phyloP scores from a whole-genome alignment of 2,797 vertebrate species.

The Harpagifer antarcticus region DNA sequence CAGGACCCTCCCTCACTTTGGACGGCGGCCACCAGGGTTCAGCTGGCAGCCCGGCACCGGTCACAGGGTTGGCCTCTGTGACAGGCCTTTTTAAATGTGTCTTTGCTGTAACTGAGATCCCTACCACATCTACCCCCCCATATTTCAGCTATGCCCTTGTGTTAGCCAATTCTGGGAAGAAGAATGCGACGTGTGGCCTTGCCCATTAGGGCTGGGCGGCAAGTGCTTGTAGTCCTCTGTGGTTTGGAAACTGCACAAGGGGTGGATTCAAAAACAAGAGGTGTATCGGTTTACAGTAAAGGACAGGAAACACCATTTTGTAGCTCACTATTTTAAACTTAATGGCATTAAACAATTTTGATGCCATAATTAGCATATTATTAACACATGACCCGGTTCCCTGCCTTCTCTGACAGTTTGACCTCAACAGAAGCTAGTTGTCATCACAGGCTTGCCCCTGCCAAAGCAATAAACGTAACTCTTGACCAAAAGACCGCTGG shows the following conservation, averaged over 20 bases:
- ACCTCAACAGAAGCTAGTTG: conserved; percentile 81
- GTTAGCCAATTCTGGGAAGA: conserved; percentile 77
- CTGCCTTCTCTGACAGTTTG: conserved; percentile 66
- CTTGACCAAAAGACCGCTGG: conserved; percentile 79
- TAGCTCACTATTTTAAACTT: conserved; percentile 1
- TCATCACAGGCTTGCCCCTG: conserved; percentile 76
- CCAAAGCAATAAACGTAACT: conserved; percentile 85
- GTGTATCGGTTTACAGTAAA: conserved; percentile 44
- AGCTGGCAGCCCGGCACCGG: conserved; percentile 72
- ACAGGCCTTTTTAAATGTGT: conserved; percentile 83
- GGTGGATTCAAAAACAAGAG: conserved; percentile 62
- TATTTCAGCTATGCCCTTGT: conserved; percentile 84
- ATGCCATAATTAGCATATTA: conserved; percentile 39
- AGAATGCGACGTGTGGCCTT: conserved; percentile 80
- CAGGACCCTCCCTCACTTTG: conserved; percentile 66
- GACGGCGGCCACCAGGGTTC: conserved; percentile 71
- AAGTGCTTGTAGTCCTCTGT: conserved; percentile 64
- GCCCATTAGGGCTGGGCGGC: conserved; percentile 73
- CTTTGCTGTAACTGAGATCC: conserved; percentile 86
- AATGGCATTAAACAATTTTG: conserved; percentile 14
- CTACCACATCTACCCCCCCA: conserved; percentile 79
- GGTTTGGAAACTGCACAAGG: conserved; percentile 74
- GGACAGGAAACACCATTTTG: conserved; percentile 16
- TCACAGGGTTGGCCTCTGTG: conserved; percentile 80
- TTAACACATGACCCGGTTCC: conserved; percentile 35